These are phyloP conservation scores for Latrodectus elegans DNA, from an alignment of 2,888 invertebrate species.

Conservation along the genomic window DNA sequence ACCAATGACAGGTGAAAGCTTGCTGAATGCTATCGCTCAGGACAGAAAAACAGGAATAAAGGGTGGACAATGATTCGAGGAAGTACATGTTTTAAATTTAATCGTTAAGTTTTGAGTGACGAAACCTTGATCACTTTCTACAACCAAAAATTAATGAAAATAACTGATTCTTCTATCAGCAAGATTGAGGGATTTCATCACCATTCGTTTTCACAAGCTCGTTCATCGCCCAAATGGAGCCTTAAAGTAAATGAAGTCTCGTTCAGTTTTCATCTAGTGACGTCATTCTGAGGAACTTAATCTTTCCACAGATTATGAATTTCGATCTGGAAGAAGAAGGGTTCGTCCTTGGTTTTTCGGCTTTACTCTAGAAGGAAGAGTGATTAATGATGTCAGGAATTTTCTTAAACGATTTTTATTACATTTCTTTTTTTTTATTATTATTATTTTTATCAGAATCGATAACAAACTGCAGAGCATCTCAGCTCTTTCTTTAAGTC, in stretches of 20 bases:
- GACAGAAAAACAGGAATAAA: too few relatives aligned
- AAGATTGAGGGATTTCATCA: neutral
- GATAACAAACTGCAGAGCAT: neutral
- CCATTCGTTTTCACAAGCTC: neutral
- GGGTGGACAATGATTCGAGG: too few relatives aligned
- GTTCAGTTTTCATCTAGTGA: neutral
- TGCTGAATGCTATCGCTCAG: too few relatives aligned
- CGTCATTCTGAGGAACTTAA: slow-evolving; percentile 14
- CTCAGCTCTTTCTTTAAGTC: too few relatives aligned
- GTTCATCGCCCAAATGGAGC: neutral
- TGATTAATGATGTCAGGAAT: slow-evolving; percentile 29
- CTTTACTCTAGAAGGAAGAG: slow-evolving; percentile 13
- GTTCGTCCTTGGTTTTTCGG: slow-evolving; percentile 8
- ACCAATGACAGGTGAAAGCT: too few relatives aligned
- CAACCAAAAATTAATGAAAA: too few relatives aligned
- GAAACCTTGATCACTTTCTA: too few relatives aligned
- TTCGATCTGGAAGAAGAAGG: neutral
- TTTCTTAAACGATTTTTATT: slow-evolving; percentile 14
- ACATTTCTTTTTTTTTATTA: neutral
- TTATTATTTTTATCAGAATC: neutral
- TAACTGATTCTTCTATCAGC: neutral
- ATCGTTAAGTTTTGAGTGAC: too few relatives aligned
- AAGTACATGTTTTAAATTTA: too few relatives aligned
- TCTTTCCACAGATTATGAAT: slow-evolving; percentile 24
- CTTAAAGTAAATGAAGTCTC: neutral